Evolutionary conservation across 2,113 vertebrate genomes (phyloP), one percentile per base, ranked within the genome.

Genomic region (Anhinga rufa): DNA sequence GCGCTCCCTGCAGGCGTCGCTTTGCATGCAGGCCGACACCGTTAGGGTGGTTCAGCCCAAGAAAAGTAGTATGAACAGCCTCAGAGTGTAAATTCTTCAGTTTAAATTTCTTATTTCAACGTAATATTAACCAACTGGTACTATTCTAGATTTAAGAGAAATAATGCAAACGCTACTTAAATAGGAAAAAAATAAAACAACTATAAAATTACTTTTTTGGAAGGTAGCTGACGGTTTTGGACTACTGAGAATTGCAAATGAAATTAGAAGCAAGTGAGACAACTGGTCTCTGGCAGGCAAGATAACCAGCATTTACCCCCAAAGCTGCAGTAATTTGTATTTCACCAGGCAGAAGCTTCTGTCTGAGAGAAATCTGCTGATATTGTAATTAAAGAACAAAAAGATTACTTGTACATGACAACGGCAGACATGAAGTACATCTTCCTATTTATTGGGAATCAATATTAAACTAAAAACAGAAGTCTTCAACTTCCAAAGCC

Each of bases 21-120:
- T 24, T 31, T 6, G 19, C 19, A 10, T 2, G 4, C 7, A 12
- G 24, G 6, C 51, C 28, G 17, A 4, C 12, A 1, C 31, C 32
- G 13, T 13, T 17, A 70, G 34, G 48, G 21, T n/a, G 31, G 26
- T n/a, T 60, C 36, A 25, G 49, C 22, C 8, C 38, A 34, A 9
- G 31, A 31, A n/a, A 66, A 46, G 5, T 5, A 36, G 6, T 4
- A 83, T 2, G 1, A 85, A 74, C 15, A 77, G 38, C 21, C 51
- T 60, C 42, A 34, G 13, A 79, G 18, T 48, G 29, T 10, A 19
- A 6, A 4, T 13, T 32, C 36, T 60, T 7, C 26, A 66, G 14
- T 48, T 75, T 25, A 24, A 12, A 24, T 40, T 64, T 77, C 42
- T 36, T 28, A 44, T 64, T 85, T 76, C 57, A 79, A 76, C 5